phyloP scores from a whole-genome alignment of 2,888 invertebrate genomes.

The Agrochola litura region DNA sequence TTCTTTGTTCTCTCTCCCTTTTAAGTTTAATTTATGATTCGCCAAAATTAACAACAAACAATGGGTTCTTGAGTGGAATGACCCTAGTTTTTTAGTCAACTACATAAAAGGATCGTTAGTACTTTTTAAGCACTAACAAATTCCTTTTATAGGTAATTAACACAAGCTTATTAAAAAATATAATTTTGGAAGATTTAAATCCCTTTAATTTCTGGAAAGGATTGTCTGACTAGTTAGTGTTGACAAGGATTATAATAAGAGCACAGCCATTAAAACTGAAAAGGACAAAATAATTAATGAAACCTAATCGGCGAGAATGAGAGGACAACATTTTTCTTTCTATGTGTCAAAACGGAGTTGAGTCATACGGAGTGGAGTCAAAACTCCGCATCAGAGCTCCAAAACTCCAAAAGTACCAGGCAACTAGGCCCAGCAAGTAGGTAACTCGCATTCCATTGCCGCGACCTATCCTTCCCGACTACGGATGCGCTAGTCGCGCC shows the following conservation, averaged over 20 bases:
- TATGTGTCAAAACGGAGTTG: background rate
- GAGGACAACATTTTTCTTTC: constrained; percentile 10
- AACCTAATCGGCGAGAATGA: constrained; percentile 9
- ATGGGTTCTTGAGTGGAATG: constrained; percentile 23
- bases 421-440: constrained; percentile 72
- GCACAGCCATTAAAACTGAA: constrained; percentile 1
- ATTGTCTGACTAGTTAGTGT: background rate
- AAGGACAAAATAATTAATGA: background rate
- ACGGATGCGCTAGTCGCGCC: constrained; percentile 76
- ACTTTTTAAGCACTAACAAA: background rate
- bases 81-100: constrained; percentile 1
- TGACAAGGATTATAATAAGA: background rate
- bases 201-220: background rate
- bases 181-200: background rate
- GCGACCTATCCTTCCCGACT: constrained; percentile 75
- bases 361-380: background rate
- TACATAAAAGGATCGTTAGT: constrained; percentile 5
- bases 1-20: constrained; percentile 30
- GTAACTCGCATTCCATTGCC: constrained; percentile 79
- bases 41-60: constrained; percentile 25
- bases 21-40: constrained; percentile 3
- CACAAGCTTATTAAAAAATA: no score
- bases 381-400: constrained; percentile 76
- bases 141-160: background rate
- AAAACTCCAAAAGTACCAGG: constrained; percentile 87